Evolutionary conservation across 1,140 invertebrate species (phyloP), one percentile per base, ranked within the genome.

Genomic region (Aphelenchoides avenae): DNA sequence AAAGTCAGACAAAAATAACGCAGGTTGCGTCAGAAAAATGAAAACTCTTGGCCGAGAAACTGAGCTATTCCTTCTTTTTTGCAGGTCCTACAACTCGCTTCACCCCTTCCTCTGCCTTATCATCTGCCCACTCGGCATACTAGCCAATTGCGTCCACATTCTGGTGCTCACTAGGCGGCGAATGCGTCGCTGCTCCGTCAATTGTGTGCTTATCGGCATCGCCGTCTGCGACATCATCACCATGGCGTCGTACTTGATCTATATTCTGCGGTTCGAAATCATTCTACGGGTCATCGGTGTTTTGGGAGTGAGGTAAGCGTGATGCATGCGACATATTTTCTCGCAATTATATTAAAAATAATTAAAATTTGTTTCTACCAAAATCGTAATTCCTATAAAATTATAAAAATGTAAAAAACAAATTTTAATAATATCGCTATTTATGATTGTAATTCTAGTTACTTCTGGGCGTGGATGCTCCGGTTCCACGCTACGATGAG

Each of bases 201-300:
- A 69, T 42, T 54, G 42, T 29, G 42, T 66, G 18, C 41, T 69
- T 20, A 73, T 69, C 18, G 67, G 67, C 15, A 67, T 72, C 24
- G 66, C 65, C 0, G 42, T 66, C 22, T 71, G 67, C 39, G 67
- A 71, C 43, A 66, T 69, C 42, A 50, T 64, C 41, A 69, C 67
- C 3, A 69, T 69, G 67, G 47, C 43, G 3, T 53, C 50, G n/a
- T 69, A 69, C 40, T 57, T 69, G 18, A 41, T 69, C 13, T 69
- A 69, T 48, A 74, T 69, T 46, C 24, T 69, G n/a, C 49, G 63
- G n/a, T 69, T 69, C 42, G 67, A 69, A 51, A 50, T 69, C 36
- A 43, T 36, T n/a, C 41, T 34, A 2, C 20, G 57, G 33, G 33
- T 68, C 24, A 41, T 50, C 13, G 54, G 44, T n/a, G 36, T 33